Evolutionary conservation across 1,140 invertebrate genomes (phyloP).

Genomic region (Drosophila gunungcola): DNA sequence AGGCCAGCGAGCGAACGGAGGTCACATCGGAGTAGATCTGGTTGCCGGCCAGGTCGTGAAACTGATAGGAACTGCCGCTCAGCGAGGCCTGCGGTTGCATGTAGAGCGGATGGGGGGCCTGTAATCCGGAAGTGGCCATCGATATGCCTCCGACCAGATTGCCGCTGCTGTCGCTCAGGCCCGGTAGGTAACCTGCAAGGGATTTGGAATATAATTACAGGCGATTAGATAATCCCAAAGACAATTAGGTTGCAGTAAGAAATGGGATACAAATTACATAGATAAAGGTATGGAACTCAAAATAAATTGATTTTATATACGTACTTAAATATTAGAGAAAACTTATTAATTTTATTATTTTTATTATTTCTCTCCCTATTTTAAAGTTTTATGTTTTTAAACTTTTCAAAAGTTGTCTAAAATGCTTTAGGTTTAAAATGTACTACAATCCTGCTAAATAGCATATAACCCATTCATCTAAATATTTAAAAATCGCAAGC

Average conservation of each 20-base stretch:
- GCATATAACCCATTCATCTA: not conserved
- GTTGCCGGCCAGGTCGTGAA: constrained; percentile 83
- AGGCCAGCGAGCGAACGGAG: constrained; percentile 91
- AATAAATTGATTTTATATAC: too few relatives aligned
- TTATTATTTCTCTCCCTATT: not conserved
- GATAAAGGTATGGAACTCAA: too few relatives aligned
- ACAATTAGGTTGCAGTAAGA: not conserved
- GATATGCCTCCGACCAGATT: constrained; percentile 57
- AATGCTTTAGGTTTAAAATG: not conserved
- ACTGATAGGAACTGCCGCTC: constrained; percentile 84
- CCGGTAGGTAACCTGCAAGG: constrained; percentile 64
- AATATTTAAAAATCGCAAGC: not conserved
- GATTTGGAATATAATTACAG: not conserved
- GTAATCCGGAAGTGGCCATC: constrained; percentile 43
- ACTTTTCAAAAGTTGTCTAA: not conserved
- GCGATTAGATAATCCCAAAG: not conserved
- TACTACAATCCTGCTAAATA: not conserved
- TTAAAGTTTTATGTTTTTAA: not conserved
- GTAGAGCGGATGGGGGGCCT: constrained; percentile 65
- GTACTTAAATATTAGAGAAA: too few relatives aligned
- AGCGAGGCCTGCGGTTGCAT: constrained; percentile 75
- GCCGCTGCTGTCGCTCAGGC: constrained; percentile 57
- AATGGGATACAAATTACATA: too few relatives aligned
- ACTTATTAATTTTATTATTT: not conserved
- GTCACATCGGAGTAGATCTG: constrained; percentile 87